Evolutionary conservation across 2,113 vertebrate genomes (phyloP), one percentile per base, ranked within the genome.

Genomic region (Ceyx melanurus): DNA sequence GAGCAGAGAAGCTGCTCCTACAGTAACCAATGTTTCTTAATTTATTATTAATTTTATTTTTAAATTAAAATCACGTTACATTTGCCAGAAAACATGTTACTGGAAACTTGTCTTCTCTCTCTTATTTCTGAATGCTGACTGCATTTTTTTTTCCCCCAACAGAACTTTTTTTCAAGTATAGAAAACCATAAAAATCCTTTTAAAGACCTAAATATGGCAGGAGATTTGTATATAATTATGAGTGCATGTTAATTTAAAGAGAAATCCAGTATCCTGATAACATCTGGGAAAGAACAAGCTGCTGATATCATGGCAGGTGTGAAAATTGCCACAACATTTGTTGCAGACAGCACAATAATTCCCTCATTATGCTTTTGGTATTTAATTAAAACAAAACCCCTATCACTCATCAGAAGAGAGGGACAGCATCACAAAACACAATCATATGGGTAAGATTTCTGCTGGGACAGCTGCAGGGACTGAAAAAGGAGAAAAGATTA

Each of bases 71-170:
- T 7, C 6, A n/a, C 15, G 14, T 65, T 82, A 28, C 18, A 5
- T 51, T 37, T 74, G 10, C 20, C 22, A 64, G 20, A 43, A 86
- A 88, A 46, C 3, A 15, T 7, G 17, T 43, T n/a, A 37, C 2
- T 15, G 46, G 51, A 71, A 93, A 83, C 4, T 9, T 42, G 1
- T 58, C 18, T 48, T 11, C 29, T 35, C 8, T n/a, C 7, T 68
- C 6, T 22, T 89, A 31, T 77, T 78, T 16, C 19, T 2, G 21
- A 29, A 31, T 5, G 13, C 31, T 75, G 18, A 26, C 29, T 67
- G 25, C 3, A n/a, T 33, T 15, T 0, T 17, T 0, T 37, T 67
- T 15, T 0, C 4, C 19, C 3, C 13, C 17, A 13, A 3, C 14
- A 54, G 5, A 48, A 25, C 4, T 45, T 74, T 62, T 64, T 61